phyloP scores from a whole-genome alignment of 2,888 invertebrate species.

The Dioctria rufipes region DNA sequence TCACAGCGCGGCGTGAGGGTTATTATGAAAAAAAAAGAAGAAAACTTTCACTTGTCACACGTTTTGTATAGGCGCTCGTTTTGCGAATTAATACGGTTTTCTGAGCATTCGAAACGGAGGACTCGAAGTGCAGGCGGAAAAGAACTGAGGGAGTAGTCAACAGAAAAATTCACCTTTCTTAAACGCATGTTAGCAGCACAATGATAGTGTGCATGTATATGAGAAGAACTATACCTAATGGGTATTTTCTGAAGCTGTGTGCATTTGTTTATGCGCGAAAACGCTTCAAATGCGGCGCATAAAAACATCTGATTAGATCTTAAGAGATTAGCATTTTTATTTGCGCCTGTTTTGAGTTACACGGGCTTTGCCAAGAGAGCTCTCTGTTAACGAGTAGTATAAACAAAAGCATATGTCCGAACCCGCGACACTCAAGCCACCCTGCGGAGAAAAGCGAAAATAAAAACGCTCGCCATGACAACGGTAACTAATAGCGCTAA shows the following conservation, averaged over 20 bases:
- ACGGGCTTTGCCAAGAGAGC: constrained; percentile 14
- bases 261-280: constrained; percentile 62
- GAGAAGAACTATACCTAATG: constrained; percentile 2
- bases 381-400: too few relatives aligned
- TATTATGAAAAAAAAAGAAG: neutral
- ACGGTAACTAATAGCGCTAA: too few relatives aligned
- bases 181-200: constrained; percentile 2
- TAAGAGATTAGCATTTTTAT: too few relatives aligned
- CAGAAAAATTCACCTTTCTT: constrained; percentile 32
- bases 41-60: neutral
- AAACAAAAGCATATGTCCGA: too few relatives aligned
- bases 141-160: constrained; percentile 28
- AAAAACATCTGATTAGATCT: constrained; percentile 59
- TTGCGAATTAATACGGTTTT: neutral
- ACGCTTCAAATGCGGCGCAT: constrained; percentile 52
- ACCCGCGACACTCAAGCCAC: too few relatives aligned
- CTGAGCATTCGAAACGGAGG: constrained; percentile 1
- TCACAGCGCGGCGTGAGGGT: too few relatives aligned
- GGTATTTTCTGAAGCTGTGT: constrained; percentile 29
- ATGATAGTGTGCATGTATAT: constrained; percentile 14
- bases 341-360: constrained; percentile 34
- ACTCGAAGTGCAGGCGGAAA: constrained; percentile 29
- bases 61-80: neutral
- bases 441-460: too few relatives aligned
- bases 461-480: too few relatives aligned